Evolutionary conservation across 2,888 invertebrate genomes (phyloP).

Genomic region (Merodon equestris): DNA sequence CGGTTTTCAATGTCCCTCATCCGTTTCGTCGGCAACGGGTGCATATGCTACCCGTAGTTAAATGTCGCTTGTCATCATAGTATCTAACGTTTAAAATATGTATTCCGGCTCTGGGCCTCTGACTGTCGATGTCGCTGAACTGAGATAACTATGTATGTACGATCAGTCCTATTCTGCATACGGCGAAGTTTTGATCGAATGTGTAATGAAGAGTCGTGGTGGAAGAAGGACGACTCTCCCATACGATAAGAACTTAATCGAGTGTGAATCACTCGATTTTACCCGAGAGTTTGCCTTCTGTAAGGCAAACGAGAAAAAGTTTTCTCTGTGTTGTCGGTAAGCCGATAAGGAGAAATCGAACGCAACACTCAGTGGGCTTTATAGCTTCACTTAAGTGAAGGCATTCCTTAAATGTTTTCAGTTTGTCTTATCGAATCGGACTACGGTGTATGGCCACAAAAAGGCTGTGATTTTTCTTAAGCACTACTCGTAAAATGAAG

Average conservation of each 20-base stretch:
- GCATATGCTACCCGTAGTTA: constrained; percentile 30
- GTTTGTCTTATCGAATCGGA: constrained; percentile 29
- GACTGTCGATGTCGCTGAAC: constrained; percentile 43
- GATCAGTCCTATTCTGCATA: not conserved
- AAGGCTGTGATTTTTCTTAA: constrained; percentile 54
- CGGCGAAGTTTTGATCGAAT: constrained; percentile 27
- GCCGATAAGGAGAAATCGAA: constrained; percentile 53
- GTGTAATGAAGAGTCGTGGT: not conserved
- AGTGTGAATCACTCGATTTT: constrained; percentile 62
- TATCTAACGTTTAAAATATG: constrained; percentile 61
- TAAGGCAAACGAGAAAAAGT: constrained; percentile 33
- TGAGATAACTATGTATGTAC: too few relatives aligned
- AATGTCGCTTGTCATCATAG: constrained; percentile 55
- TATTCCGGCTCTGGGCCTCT: constrained; percentile 45
- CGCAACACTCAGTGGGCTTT: constrained; percentile 25
- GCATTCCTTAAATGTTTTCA: constrained; percentile 49
- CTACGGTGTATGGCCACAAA: constrained; percentile 52
- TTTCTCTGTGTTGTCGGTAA: constrained; percentile 24
- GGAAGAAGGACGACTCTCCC: constrained; percentile 27
- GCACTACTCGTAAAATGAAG: constrained; percentile 62
- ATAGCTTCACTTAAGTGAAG: constrained; percentile 18
- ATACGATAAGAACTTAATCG: constrained; percentile 62
- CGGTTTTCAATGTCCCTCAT: too few relatives aligned
- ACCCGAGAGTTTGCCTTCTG: constrained; percentile 13
- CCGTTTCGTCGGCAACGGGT: constrained; percentile 24